Evolutionary conservation across 2,113 vertebrate genomes (phyloP), one percentile per base, ranked within the genome.

Genomic region (Gambusia holbrooki): DNA sequence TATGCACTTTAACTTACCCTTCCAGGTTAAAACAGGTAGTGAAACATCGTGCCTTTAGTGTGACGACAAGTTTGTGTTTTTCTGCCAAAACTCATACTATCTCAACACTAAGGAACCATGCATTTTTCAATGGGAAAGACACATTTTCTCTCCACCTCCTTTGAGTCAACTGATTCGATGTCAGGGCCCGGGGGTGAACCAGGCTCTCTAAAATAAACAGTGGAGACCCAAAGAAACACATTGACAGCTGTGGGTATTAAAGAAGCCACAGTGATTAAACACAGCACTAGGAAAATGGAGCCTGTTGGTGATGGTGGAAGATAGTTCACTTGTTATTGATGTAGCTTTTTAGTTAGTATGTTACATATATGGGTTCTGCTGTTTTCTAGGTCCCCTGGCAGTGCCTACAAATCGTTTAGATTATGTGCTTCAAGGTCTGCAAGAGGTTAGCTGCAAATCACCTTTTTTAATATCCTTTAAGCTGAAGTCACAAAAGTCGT

Each of bases 381-480:
- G 30, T 78, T 82, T 76, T 65, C 67, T 40, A 58, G 42, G 71
- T 79, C 76, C 62, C 71, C 37, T 62, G 62, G 74, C 62, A 14
- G 22, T 9, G 40, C 8, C 77, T 37, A 71, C 84, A 88, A 84
- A 88, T 91, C 78, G 88, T 84, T 71, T 71, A 77, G 82, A 88
- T 81, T 75, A 77, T 79, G 63, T 82, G 70, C 83, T 88, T 89
- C 83, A 80, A 84, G 65, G 83, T 87, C 79, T 80, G 70, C 76
- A 35, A 62, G 69, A 83, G 71, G 79, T 58, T 71, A 77, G 62
- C 76, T 71, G 82, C 85, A 89, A 92, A 92, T 86, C 84, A 88
- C 84, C 17, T 48, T 58, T 79, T 88, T 76, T 82, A 91, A 91
- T 90, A 90, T 90, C 80, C 77, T 90, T 81, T 80, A 85, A 84